Evolutionary conservation across 2,113 vertebrate genomes (phyloP).

Genomic region (Lota lota): DNA sequence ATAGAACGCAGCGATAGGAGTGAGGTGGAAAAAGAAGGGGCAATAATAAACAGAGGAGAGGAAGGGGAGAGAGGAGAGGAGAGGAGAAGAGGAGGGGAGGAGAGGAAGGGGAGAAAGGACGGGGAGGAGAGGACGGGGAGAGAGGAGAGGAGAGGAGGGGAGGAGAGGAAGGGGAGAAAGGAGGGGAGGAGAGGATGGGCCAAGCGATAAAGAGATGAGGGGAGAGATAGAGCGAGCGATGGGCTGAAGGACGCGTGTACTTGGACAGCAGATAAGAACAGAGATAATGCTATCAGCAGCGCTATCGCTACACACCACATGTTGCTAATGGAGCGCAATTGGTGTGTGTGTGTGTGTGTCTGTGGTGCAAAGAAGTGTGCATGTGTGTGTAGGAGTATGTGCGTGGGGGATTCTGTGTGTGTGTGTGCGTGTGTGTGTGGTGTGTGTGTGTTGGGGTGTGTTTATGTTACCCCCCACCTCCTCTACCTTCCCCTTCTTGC

Average conservation of each 20-base stretch:
- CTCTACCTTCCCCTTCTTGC: constrained; percentile 1
- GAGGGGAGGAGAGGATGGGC: constrained; percentile 42
- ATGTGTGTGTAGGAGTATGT: background rate
- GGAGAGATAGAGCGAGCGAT: constrained; percentile 54
- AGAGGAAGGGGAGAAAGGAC: background rate
- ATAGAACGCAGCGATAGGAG: no score
- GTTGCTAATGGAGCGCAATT: constrained; percentile 67
- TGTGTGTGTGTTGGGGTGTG: background rate
- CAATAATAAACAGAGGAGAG: no score
- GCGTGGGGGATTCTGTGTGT: background rate
- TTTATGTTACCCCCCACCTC: constrained; percentile 22
- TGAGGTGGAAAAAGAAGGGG: background rate
- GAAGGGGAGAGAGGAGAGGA: background rate
- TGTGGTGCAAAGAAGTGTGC: background rate
- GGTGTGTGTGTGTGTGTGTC: constrained; percentile 21
- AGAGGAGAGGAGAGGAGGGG: constrained; percentile 16
- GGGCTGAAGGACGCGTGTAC: constrained; percentile 73
- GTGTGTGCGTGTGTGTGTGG: background rate
- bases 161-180: constrained; percentile 14
- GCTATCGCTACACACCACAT: constrained; percentile 60
- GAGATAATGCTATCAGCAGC: constrained; percentile 59
- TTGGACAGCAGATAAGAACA: constrained; percentile 68
- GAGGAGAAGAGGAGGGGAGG: no score
- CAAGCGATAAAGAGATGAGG: constrained; percentile 64
- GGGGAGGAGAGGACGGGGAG: background rate